These are phyloP conservation scores for Eurypyga helias DNA, from an alignment of 2,113 vertebrate species.

Conservation along the genomic window DNA sequence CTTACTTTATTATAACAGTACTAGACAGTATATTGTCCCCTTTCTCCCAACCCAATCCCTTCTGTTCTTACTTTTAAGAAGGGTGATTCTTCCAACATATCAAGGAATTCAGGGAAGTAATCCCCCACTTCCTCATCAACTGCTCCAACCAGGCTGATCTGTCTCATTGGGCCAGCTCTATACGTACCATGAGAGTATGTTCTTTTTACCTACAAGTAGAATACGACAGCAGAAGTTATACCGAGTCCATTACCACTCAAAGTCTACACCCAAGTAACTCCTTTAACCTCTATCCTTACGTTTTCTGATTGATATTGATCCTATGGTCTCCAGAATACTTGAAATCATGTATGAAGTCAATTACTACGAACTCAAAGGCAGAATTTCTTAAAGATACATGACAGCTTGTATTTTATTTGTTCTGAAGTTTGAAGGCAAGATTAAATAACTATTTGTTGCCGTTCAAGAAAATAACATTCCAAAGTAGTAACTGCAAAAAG, in stretches of 20 bases:
- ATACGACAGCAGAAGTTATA: slow-evolving; percentile 32
- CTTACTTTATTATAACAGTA: not conserved
- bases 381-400: not conserved
- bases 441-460: not conserved
- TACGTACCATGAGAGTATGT: slow-evolving; percentile 98
- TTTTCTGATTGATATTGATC: not conserved
- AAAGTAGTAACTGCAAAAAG: not conserved
- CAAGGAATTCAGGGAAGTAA: slow-evolving; percentile 96
- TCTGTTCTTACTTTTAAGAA: slow-evolving; percentile 92
- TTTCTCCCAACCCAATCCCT: slow-evolving; percentile 21
- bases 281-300: not conserved
- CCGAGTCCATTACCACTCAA: not conserved
- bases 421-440: not conserved
- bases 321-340: not conserved
- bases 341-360: not conserved
- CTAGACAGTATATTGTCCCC: not conserved
- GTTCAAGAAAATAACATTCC: not conserved
- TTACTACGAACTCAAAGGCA: not conserved
- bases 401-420: not conserved
- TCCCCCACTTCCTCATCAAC: slow-evolving; percentile 98
- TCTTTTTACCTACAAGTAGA: slow-evolving; percentile 88
- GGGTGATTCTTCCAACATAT: slow-evolving; percentile 94
- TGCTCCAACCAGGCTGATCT: slow-evolving; percentile 97
- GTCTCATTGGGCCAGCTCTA: slow-evolving; percentile 96
- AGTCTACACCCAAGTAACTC: not conserved